Evolutionary conservation across 2,113 vertebrate species (phyloP), one percentile per base, ranked within the genome.

Genomic region (Oenanthe melanoleuca): DNA sequence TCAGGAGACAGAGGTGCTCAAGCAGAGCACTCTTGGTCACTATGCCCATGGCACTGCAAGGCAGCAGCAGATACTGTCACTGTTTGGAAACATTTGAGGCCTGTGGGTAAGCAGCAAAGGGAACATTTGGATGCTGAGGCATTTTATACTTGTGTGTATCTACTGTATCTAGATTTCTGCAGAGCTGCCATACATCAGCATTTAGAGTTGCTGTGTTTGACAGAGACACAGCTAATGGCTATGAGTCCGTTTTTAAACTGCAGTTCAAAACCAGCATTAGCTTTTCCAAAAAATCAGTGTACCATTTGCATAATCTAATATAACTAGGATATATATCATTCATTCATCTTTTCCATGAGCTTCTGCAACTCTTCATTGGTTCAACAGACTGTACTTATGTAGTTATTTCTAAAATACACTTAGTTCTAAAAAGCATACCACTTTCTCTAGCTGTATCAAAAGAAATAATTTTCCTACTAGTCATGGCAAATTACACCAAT

Each of bases 391-490:
- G 31, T 49, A 78, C 8, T 56, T 37, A 45, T 5, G 45, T 40
- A 87, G 19, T 72, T 83, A 74, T 31, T 44, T 86, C 89, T 80
- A 66, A 69, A 64, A 78, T 3, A 49, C 31, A 83, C 15, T 72
- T 81, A 69, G 25, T 34, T 92, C 87, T 78, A 64, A 55, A 64
- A 86, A 70, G 71, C 80, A 91, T 20, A 22, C 44, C 80, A 64
- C 25, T 64, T 95, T 87, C 37, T 56, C 34, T 63, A 85, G 82
- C 70, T 92, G 33, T 40, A 90, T 40, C 26, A 73, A 74, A 82
- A 95, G 14, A 93, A 93, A 72, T 82, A 9, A 61, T 77, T 84
- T 96, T 92, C 28, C 63, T 85, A 49, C 47, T 89, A 66, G 8
- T 52, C 25, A 42, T 31, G 23, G 57, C 38, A 94, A 82, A 94